Base-by-base conservation (phyloP, 2,797 vertebrate species). In the Sebastes cheni region DNA sequence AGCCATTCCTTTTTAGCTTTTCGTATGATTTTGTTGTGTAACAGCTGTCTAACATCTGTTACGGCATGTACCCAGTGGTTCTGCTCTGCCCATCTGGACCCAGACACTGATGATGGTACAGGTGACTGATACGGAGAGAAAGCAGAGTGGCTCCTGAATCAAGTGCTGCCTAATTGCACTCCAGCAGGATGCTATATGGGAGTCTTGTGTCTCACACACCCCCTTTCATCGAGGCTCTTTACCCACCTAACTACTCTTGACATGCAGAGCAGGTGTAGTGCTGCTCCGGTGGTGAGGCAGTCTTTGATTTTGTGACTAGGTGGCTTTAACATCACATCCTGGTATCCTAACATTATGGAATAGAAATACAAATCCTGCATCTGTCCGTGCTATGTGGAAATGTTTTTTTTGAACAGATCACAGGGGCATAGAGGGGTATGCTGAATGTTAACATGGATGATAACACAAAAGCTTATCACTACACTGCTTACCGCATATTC, bases 1-100 rank as follows among this genome's bases (percentile, higher is more conserved):
- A 65, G 2, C n/a, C n/a, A 42, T 70, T 70, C 18, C 9, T 66
- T 79, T 20, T 52, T 54, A 65, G 60, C 34, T 34, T 67, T 29
- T 23, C 4, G 4, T 12, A 7, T 39, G 27, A 69, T 73, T 50
- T 55, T 79, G 46, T 70, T 58, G 23, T 61, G 39, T 23, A 83
- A 67, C 71, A 90, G 77, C 71, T 86, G 79, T 75, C 39, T 46
- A 30, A 85, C 77, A 83, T 82, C 72, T 84, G 42, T 75, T 66
- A 3, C 13, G 2, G 18, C 67, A 52, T 64, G 36, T 36, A 32
- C 54, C n/a, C 60, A 34, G 52, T 58, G 39, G 6, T 62, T 77
- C 64, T 50, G 72, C 72, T 76, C 67, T 75, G 62, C 56, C 23
- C 58, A 50, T 58, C 42, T 74, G 16, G n/a, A 50, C 27, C 58